Percentiles rank a stretch among this genome's conserved stretches.
Evolutionary conservation across 2,113 vertebrate species (phyloP).

Genomic region (Myxocyprinus asiaticus): DNA sequence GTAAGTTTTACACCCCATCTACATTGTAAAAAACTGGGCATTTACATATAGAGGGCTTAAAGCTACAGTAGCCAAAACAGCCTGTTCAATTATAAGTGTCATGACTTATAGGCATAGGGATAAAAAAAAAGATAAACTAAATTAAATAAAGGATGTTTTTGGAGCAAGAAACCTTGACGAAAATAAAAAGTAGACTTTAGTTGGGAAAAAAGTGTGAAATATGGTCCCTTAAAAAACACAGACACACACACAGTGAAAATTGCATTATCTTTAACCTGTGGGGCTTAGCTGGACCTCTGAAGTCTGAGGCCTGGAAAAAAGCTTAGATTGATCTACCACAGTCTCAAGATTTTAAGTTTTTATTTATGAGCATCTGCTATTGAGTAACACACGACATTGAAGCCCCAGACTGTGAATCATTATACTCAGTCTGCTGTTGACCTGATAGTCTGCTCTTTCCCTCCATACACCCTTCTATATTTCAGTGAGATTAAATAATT

Average conservation of each 20-base stretch:
- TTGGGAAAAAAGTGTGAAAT: not conserved
- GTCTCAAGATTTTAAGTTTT: not conserved
- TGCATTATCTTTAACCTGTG: conserved; percentile 9
- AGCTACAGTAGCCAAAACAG: too few relatives aligned
- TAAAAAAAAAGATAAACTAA: too few relatives aligned
- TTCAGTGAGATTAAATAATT: not conserved
- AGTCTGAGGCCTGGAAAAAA: not conserved
- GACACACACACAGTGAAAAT: not conserved
- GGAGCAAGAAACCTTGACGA: not conserved
- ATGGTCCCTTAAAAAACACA: not conserved
- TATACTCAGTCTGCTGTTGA: not conserved
- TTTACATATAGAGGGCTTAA: too few relatives aligned
- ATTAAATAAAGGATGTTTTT: too few relatives aligned
- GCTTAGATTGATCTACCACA: not conserved
- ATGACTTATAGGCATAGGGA: too few relatives aligned
- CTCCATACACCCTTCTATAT: not conserved
- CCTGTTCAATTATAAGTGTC: too few relatives aligned
- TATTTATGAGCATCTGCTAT: conserved; percentile 2
- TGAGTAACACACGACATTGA: not conserved
- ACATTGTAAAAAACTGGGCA: too few relatives aligned
- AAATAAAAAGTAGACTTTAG: not conserved
- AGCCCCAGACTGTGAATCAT: not conserved
- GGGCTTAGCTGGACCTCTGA: not conserved
- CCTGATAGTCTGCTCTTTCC: not conserved
- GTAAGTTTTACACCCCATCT: too few relatives aligned